Percentiles rank a stretch among this genome's conserved stretches.
These are phyloP conservation scores for Gymnoscopelus braueri DNA, from an alignment of 2,797 vertebrate genomes.

Conservation along the genomic window DNA sequence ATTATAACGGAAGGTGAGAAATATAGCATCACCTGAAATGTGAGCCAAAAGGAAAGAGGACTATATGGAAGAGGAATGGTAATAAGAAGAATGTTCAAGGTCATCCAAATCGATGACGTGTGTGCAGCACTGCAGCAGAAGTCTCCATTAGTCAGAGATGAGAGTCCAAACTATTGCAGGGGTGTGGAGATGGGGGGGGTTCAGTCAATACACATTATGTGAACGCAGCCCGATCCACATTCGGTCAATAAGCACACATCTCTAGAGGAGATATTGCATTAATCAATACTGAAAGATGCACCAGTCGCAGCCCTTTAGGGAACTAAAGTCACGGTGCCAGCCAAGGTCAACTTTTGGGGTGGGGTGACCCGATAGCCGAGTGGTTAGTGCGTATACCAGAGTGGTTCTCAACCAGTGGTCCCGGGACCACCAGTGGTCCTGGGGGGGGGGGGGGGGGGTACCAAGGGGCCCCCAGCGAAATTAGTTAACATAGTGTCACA, in stretches of 20 bases:
- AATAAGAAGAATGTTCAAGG: conserved; percentile 15
- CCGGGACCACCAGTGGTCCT: no score
- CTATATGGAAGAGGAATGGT: neutral
- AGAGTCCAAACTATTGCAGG: conserved; percentile 14
- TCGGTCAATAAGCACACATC: conserved; percentile 12
- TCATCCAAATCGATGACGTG: conserved; percentile 41
- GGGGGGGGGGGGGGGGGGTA: no score
- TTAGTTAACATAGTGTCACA: no score
- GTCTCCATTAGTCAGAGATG: conserved; percentile 33
- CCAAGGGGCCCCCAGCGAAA: no score
- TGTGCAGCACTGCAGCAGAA: conserved; percentile 28
- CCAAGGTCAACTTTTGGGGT: neutral
- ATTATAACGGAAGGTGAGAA: neutral
- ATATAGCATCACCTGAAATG: neutral
- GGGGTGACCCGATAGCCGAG: no score
- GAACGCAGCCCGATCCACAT: neutral
- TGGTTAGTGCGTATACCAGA: no score
- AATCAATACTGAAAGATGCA: neutral
- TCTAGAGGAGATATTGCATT: conserved; percentile 6
- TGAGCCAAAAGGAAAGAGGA: neutral
- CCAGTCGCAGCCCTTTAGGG: neutral
- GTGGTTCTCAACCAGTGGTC: no score
- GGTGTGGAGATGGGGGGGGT: conserved; percentile 1
- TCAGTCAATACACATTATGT: neutral
- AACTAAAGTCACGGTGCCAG: neutral